These are phyloP conservation scores for Pilophorus perplexus DNA, from an alignment of 2,888 invertebrate species.

Conservation along the genomic window DNA sequence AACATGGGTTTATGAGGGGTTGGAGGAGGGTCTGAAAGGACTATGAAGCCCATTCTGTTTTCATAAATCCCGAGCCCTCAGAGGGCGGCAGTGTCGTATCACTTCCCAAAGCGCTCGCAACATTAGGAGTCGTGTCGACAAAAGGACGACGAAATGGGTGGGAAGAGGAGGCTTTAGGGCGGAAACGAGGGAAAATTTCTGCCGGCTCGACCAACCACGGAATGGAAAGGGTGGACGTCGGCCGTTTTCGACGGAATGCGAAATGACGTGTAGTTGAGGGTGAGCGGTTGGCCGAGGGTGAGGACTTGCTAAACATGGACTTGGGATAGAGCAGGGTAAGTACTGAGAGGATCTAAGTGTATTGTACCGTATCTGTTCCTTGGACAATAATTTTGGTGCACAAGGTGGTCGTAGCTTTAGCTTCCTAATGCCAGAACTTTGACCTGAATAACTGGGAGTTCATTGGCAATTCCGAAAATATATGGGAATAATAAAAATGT, in stretches of 20 bases:
- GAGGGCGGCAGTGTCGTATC: background rate
- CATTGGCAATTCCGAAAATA: too few relatives aligned
- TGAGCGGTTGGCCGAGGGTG: background rate
- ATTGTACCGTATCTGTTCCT: too few relatives aligned
- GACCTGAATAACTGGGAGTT: too few relatives aligned
- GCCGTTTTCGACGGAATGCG: background rate
- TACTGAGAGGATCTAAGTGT: too few relatives aligned
- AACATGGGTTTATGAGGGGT: background rate
- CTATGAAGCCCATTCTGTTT: slow-evolving; percentile 2
- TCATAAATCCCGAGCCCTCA: slow-evolving; percentile 5
- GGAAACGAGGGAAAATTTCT: background rate
- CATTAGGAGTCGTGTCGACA: background rate
- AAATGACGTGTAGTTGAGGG: background rate
- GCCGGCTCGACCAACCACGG: background rate
- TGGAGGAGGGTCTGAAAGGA: too few relatives aligned
- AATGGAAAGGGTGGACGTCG: background rate
- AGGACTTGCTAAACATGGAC: background rate
- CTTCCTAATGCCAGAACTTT: too few relatives aligned
- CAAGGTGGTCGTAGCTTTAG: too few relatives aligned
- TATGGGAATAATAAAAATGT: too few relatives aligned
- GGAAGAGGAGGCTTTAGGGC: too few relatives aligned
- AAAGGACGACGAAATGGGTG: too few relatives aligned
- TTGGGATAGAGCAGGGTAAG: too few relatives aligned
- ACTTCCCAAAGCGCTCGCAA: background rate
- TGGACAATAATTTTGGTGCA: too few relatives aligned